Percentiles rank a stretch among this genome's conserved stretches.
Evolutionary conservation across 2,797 vertebrate species (phyloP).

Genomic region (Ceyx erithaca): DNA sequence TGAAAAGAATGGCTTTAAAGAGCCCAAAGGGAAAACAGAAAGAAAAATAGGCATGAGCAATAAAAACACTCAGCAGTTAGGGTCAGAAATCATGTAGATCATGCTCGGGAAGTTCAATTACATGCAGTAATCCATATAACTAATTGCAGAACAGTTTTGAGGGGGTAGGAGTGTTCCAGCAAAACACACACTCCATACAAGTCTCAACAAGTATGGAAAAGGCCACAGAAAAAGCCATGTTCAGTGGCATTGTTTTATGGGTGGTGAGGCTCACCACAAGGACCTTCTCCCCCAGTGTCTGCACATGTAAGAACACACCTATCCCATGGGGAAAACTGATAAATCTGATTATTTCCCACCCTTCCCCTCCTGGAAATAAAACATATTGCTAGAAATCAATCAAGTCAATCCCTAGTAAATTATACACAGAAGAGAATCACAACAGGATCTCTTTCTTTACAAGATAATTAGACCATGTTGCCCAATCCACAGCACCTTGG

Average conservation of each 20-base stretch:
- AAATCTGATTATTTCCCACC: too few relatives aligned
- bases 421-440: neutral
- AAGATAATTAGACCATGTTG: neutral
- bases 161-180: neutral
- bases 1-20: neutral
- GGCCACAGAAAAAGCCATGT: fast-evolving
- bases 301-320: neutral
- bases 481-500: neutral
- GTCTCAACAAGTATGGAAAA: neutral
- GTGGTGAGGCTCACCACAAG: neutral
- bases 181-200: neutral
- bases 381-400: neutral
- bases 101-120: neutral
- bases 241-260: neutral
- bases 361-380: neutral
- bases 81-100: neutral
- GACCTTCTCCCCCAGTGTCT: neutral
- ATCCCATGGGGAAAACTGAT: fast-evolving
- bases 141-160: neutral
- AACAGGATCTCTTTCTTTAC: neutral
- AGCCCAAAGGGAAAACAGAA: neutral
- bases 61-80: fast-evolving
- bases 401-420: neutral
- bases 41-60: fast-evolving
- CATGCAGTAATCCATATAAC: neutral